Base-by-base conservation (phyloP, 2,797 vertebrate genomes). In the Amblyraja radiata region DNA sequence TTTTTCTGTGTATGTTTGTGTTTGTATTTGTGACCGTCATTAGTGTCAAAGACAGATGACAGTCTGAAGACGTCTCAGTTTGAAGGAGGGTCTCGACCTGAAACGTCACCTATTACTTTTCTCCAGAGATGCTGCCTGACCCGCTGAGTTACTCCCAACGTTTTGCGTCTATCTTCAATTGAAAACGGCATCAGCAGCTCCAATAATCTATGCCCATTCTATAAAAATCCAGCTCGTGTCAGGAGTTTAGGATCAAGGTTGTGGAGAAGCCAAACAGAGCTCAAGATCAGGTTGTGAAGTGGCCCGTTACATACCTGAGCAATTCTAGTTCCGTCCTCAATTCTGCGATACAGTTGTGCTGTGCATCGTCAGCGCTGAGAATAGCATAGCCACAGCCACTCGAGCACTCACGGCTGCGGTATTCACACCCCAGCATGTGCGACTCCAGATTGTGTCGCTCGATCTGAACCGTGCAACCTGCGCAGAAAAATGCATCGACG, bases 261-360 rank as follows among this genome's bases (percentile, higher is more conserved):
- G 2, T n/a, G 5, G 28, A 88, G 14, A 18, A 2, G 25, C 84
- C 61, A 68, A 46, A 88, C 63, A 32, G 58, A 77, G 28, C 9
- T 76, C 8, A 71, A 93, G 39, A 11, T 39, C 23, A 58, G 54
- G 16, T 78, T 54, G 36, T 61, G 91, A 77, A 77, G 11, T 58
- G 39, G 6, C n/a, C n/a, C 16, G 16, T 14, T 93, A 28, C 77
- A 90, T 96, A 98, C 98, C 98, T 97, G 54, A 98, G 96, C 84
- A 98, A 94, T 79, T 98, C 97, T 93, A 98, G 95, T 93, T 98
- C 98, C 0, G 97, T 96, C 80, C 97, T 97, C 0, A 98, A 96
- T 95, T 98, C 98, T 1, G 97, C 97, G 1, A 98, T 95, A n/a
- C 98, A 98, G 94, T 97, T 98, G 93, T 98, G 98, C 83, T 97